Evolutionary conservation across 2,797 vertebrate species (phyloP).

Genomic region (Pipistrellus kuhlii): DNA sequence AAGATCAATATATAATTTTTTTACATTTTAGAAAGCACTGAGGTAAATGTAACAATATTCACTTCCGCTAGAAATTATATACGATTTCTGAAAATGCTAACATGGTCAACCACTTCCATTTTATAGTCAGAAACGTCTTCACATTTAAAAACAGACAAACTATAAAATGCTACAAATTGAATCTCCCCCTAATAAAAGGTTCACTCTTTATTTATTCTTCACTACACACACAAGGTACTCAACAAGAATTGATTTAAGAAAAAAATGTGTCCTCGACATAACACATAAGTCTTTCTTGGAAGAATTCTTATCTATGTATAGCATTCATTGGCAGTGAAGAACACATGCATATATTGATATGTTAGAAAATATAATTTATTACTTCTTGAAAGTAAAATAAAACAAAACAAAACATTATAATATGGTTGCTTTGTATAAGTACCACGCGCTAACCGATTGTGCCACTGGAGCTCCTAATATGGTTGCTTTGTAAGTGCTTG

Average conservation of each 20-base stretch:
- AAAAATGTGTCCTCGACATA: background rate
- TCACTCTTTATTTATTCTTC: background rate
- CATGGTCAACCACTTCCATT: background rate
- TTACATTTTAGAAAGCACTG: background rate
- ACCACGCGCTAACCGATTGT: no score
- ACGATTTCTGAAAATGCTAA: constrained; percentile 9
- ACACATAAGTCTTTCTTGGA: constrained; percentile 4
- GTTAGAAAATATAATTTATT: constrained; percentile 51
- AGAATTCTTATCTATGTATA: constrained; percentile 36
- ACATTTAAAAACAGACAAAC: background rate
- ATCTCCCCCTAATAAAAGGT: background rate
- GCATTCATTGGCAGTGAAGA: background rate
- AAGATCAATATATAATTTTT: background rate
- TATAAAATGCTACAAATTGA: background rate
- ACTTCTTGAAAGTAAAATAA: background rate
- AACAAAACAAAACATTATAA: background rate
- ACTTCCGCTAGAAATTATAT: background rate
- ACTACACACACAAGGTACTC: background rate
- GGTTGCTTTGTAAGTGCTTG: background rate
- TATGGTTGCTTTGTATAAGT: background rate
- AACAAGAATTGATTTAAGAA: background rate
- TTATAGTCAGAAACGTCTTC: background rate
- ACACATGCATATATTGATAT: background rate
- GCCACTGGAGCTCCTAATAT: no score
- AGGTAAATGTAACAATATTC: background rate